Base-by-base conservation (phyloP, 2,888 invertebrate genomes). In the Lagria hirta region DNA sequence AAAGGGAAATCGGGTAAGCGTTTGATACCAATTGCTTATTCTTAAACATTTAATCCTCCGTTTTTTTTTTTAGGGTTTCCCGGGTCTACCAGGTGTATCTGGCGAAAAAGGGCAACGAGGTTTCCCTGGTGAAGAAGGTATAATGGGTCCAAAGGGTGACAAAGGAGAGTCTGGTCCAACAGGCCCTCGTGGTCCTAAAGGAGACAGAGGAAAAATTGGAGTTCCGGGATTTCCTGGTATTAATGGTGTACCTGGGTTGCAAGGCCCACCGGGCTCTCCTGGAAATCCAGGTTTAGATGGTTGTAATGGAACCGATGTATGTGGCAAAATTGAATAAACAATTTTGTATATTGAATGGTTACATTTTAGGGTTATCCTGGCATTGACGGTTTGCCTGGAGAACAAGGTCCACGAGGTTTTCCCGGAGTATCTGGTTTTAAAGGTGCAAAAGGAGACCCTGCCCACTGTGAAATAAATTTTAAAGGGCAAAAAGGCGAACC, bases 241-340 rank as follows among this genome's bases (percentile, higher is more conserved):
- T 46, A 78, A 81, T 58, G 88, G 88, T 29, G 74, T 84, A 48
- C 86, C 83, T 11, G 88, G 88, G 44, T 65, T 79, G 45, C 81
- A 78, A 64, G 89, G 89, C 17, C 77, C 77, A 40, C 58, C 78
- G 1, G 89, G 94, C 32, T 62, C 76, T 1, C 76, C 88, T n/a
- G 95, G 95, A 56, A 74, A 81, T 24, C 84, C 88, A 22, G 97
- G 97, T 75, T 35, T 86, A 60, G 95, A 97, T 66, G 98, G 97
- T 5, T 98, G 97, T 66, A 96, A 97, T 64, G 97, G 97, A 62
- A 91, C 93, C 36, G 93, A 93, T 71, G 92, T 91, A 77, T 79
- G 81, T 75, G 5, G 7, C 5, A 6, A 7, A 24, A 5, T 3
- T 15, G 28, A 30, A 2, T 17, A 6, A 5, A 33, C 11, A 11